Percentiles rank a stretch among this genome's conserved stretches.
phyloP scores from a whole-genome alignment of 2,888 invertebrate genomes.

The Parochlus steinenii region DNA sequence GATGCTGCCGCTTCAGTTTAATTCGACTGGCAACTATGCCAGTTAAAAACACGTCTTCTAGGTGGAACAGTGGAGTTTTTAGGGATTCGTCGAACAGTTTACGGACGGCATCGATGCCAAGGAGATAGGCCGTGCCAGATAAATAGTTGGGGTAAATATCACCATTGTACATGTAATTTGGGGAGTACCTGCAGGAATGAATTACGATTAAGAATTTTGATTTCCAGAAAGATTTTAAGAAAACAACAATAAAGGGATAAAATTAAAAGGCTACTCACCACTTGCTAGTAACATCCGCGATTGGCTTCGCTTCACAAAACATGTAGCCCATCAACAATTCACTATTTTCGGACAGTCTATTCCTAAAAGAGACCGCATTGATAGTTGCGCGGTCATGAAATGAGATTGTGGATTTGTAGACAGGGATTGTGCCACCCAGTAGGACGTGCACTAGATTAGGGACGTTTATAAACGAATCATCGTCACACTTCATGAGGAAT shows the following conservation, averaged over 20 bases:
- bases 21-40: constrained; percentile 41
- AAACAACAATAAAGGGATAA: neutral
- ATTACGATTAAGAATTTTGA: constrained; percentile 12
- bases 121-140: constrained; percentile 65
- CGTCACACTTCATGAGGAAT: constrained; percentile 71
- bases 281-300: constrained; percentile 54
- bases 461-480: constrained; percentile 72
- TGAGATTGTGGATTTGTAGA: constrained; percentile 27
- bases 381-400: constrained; percentile 22
- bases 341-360: constrained; percentile 25
- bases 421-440: constrained; percentile 28
- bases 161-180: constrained; percentile 57
- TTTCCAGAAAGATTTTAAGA: constrained; percentile 12
- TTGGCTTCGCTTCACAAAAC: constrained; percentile 62
- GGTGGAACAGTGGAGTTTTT: constrained; percentile 50
- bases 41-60: constrained; percentile 67
- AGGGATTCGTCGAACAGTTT: constrained; percentile 50
- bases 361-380: constrained; percentile 20
- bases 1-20: constrained; percentile 40
- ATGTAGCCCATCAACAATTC: constrained; percentile 54
- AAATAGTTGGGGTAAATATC: constrained; percentile 62
- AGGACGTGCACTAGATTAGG: constrained; percentile 42
- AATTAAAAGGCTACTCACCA: constrained; percentile 36
- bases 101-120: constrained; percentile 48
- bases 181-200: constrained; percentile 45